Conservation (phyloP, 2,113 vertebrate species). For the Brevimyrus niger region DNA sequence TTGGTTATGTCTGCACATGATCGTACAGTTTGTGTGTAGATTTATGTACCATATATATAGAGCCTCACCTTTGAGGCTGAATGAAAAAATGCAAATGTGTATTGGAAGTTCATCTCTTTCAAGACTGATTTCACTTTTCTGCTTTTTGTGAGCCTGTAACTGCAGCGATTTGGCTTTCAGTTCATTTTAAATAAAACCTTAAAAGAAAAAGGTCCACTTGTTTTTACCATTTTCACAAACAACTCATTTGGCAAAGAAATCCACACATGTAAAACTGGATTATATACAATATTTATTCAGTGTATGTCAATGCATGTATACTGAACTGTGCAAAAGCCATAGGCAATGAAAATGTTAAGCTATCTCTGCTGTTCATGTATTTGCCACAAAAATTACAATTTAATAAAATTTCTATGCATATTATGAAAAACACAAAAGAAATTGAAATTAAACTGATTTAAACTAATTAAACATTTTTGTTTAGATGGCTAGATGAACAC, state of each 20-base stretch:
- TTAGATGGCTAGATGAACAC: background rate
- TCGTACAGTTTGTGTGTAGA: background rate
- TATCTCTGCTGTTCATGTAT: background rate
- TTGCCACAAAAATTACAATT: background rate
- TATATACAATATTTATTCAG: background rate
- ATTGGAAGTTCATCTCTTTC: background rate
- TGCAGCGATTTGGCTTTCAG: background rate
- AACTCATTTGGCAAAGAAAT: background rate
- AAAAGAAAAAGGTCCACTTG: background rate
- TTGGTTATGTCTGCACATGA: background rate
- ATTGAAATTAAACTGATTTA: background rate
- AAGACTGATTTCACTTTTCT: background rate
- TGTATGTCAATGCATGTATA: background rate
- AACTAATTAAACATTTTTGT: background rate
- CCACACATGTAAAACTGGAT: background rate
- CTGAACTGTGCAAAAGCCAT: background rate
- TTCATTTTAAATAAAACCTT: conserved; percentile 10
- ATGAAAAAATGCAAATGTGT: background rate
- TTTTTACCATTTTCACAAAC: background rate
- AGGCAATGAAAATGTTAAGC: background rate
- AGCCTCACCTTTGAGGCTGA: background rate
- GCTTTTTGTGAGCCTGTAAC: background rate
- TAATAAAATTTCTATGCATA: background rate
- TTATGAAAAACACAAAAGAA: background rate
- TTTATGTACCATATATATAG: background rate